A percentile compares a stretch with the other conserved stretches of the same genome.
These are phyloP conservation scores for Chaetophractus vellerosus DNA, from an alignment of 2,797 vertebrate species.

Conservation along the genomic window DNA sequence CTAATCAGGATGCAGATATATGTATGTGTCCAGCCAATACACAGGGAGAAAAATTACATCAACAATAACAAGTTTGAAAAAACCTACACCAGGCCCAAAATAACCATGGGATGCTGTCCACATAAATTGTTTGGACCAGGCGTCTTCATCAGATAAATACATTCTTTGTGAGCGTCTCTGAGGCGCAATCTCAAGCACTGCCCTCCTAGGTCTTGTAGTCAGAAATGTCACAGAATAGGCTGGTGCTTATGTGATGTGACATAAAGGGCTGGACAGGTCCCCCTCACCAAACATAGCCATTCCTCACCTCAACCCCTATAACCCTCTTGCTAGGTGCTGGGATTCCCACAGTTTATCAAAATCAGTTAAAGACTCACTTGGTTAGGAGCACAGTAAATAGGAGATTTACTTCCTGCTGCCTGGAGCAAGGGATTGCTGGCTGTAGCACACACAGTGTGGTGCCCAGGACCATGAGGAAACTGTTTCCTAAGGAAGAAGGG, in stretches of 20 bases:
- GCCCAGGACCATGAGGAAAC: too few relatives aligned
- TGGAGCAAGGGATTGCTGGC: too few relatives aligned
- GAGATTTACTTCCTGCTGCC: neutral
- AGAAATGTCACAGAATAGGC: constrained; percentile 37
- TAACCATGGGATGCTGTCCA: constrained; percentile 15
- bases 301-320: neutral
- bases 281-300: neutral
- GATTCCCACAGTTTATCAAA: neutral
- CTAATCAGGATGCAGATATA: neutral
- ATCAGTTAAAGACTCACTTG: neutral
- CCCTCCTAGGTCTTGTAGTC: neutral
- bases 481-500: too few relatives aligned
- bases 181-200: neutral
- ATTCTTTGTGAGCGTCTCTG: neutral
- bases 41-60: constrained; percentile 25
- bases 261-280: neutral
- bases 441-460: too few relatives aligned
- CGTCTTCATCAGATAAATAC: neutral
- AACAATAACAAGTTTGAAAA: constrained; percentile 42
- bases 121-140: neutral
- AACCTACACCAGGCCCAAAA: constrained; percentile 22
- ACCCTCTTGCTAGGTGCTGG: neutral
- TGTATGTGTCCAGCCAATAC: neutral
- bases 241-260: neutral
- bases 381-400: neutral